Evolutionary conservation across 1,140 invertebrate genomes (phyloP), one percentile per base, ranked within the genome.

Genomic region (Pseudachorutes palmiensis): DNA sequence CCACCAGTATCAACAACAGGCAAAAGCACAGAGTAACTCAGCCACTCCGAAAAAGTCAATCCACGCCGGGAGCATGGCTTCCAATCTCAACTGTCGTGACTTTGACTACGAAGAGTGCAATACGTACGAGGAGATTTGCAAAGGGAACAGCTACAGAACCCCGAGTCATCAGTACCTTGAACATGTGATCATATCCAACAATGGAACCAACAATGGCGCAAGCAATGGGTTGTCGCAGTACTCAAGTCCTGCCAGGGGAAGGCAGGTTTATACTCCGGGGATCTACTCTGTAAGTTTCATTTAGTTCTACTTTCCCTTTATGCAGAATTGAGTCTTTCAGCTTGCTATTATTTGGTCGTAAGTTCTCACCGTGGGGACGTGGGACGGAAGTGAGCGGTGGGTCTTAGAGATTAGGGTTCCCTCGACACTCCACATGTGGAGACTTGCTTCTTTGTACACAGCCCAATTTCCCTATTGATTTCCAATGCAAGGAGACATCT

Each of bases 201-300:
- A 61, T 31, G 59, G 9, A 19, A 9, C 31, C 24, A 22, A 24
- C 55, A 9, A 9, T 9, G 24, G 28, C 9, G 28, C 5, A 24
- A 24, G 55, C 9, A 24, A 9, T 58, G 22, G 5, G 9, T 45
- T 58, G 55, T 5, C 5, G 14, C 22, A 30, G 9, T 3, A 9
- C 30, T 36, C 19, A 3, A 61, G 59, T 36, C 41, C 62, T 16
- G 12, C 3, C 2, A 28, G 28, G 48, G 36, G 5, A 36, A 68
- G 70, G 70, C 70, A 60, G 32, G 24, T 62, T 58, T 76, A 75
- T 51, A 76, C 69, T 31, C 75, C 75, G 62, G 75, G 75, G 60
- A 75, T 74, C 64, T 76, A 76, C 72, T 71, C 69, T 71, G 75
- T 76, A 71, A 75, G 67, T 51, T 9, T n/a, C n/a, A n/a, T n/a